A percentile compares a stretch with the other conserved stretches of the same genome.
These are phyloP conservation scores for Lepidurus couesii DNA, from an alignment of 1,140 invertebrate species.

Conservation along the genomic window DNA sequence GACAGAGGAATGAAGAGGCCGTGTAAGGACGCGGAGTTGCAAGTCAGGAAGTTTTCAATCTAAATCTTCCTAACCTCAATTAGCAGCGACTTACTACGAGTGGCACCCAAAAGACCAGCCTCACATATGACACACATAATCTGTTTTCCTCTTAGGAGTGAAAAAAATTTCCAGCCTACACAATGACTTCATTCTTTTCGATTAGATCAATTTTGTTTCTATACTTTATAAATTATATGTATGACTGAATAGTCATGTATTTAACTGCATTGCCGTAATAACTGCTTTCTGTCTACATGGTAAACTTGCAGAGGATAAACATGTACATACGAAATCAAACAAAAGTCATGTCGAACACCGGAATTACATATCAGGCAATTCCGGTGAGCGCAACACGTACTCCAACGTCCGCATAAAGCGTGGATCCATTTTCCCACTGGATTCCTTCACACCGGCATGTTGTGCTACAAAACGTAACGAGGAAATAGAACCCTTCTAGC, in stretches of 20 bases:
- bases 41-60: conserved; percentile 17
- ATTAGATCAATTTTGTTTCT: not conserved
- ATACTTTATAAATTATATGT: not conserved
- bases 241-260: conserved; percentile 2
- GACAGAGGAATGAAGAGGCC: not conserved
- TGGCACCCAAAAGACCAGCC: not conserved
- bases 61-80: conserved; percentile 19
- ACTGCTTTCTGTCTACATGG: not conserved
- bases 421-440: not conserved
- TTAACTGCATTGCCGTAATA: not conserved
- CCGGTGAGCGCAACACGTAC: not conserved
- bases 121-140: not conserved
- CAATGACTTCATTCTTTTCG: not conserved
- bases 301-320: not conserved
- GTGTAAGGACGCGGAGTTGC: conserved; percentile 8
- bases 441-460: not conserved
- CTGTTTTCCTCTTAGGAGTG: not conserved
- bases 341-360: not conserved
- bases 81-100: conserved; percentile 1
- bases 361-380: conserved; percentile 2
- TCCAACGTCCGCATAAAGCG: conserved; percentile 7
- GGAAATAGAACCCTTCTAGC: not conserved
- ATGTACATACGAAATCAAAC: not conserved
- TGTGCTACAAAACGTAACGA: not conserved
- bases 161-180: not conserved